Evolutionary conservation across 2,888 invertebrate genomes (phyloP), one percentile per base, ranked within the genome.

Genomic region (Lasioglossum villosulum): DNA sequence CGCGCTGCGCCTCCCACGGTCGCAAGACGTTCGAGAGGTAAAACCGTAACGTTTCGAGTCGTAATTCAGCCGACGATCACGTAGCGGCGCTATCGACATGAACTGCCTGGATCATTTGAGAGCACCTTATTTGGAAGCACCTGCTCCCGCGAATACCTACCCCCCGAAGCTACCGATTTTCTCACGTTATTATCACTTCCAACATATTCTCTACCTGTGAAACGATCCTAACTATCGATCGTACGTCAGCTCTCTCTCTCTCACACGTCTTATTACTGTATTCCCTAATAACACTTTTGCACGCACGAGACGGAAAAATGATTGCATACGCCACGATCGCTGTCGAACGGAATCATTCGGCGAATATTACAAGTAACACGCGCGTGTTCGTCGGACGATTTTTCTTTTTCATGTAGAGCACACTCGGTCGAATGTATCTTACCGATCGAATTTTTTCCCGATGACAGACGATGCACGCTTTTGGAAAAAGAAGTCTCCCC

Each of bases 91-190:
- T 86, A 89, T 80, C 86, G 82, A 85, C 78, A 83, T 87, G 83
- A 79, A 91, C 93, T 77, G 92, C 86, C 76, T 84, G 82, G 92
- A 96, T 93, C 93, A 91, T 90, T 87, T 90, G 89, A 91, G 96
- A 96, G 96, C 96, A 96, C 96, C 96, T 96, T 96, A 96, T 96
- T 96, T 96, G 96, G 96, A 96, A 96, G 96, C 96, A 96, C 93
- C 94, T 91, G 89, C 74, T 86, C 78, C 73, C 78, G 78, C 45
- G 78, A 89, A 85, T 75, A 88, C 74, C 73, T 81, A 90, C 89
- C 88, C 87, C 83, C 78, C 14, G 39, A 59, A 75, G 68, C 37
- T 76, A 81, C 34, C 63, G 45, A 52, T 56, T 70, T 39, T 19
- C 27, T 56, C 48, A 12, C 34, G 52, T 75, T 68, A 75, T 83